Base-by-base conservation (phyloP, 1,140 invertebrate species). In the Drosophila fuyamai region DNA sequence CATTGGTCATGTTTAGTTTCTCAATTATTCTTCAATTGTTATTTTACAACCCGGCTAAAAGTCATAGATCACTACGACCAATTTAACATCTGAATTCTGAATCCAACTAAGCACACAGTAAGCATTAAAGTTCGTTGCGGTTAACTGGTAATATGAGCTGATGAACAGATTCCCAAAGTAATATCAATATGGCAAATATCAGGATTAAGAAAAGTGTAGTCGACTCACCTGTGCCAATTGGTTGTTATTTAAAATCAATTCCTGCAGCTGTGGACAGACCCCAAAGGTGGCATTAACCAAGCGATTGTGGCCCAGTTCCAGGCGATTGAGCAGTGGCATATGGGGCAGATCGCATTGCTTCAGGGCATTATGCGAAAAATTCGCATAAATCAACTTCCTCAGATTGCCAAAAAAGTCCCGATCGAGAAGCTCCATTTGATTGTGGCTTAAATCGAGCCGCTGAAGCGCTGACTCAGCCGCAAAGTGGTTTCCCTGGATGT, bases 341-440 rank as follows among this genome's bases (percentile, higher is more conserved):
- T 70, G 68, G 1, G 84, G 73, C 61, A 80, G n/a, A 44, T 88
- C 78, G 2, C 83, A 55, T 2, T 47, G 43, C 47, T 36, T 29
- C 29, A 92, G 47, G 1, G 65, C 16, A 47, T 92, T 92, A 40
- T 90, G 56, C n/a, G 91, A 81, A 53, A 92, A 89, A 63, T 92
- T 91, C 2, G 80, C 88, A 63, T 76, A 70, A 71, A 77, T 68
- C 75, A 92, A 59, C 38, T 80, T 67, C 12, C 53, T 57, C 18
- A 92, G 51, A 50, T 72, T 73, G 14, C 36, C 53, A 40, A 91
- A 66, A 43, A 72, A 53, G 38, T 76, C 75, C 44, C 66, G 68
- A 36, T 72, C 76, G 12, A 92, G 57, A 6, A 50, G 13, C 12
- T 57, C 47, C 40, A 92, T 56, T 23, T 75, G 47, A 62, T 92